Conservation (phyloP, 2,888 invertebrate species). For the Chrysina gloriosa region DNA sequence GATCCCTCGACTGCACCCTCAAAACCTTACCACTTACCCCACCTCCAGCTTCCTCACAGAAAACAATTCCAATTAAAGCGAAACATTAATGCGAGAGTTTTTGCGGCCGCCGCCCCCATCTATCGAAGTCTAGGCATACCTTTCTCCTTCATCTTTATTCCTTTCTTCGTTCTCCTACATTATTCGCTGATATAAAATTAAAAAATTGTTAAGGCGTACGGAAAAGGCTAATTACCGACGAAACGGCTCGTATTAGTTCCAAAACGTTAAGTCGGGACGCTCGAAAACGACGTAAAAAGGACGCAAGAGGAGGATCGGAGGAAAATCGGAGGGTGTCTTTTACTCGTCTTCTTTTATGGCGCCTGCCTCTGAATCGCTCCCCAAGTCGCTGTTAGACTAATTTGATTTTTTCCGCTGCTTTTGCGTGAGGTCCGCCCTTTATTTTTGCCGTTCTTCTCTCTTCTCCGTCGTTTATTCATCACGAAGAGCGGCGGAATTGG, state of each 20-base stretch:
- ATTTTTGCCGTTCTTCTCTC: not conserved
- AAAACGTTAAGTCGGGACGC: conserved; percentile 59
- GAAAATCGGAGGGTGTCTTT: conserved; percentile 12
- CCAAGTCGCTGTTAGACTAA: conserved; percentile 57
- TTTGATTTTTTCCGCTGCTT: conserved; percentile 54
- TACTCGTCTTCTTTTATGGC: conserved; percentile 55
- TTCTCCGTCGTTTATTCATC: not conserved
- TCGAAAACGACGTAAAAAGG: conserved; percentile 42
- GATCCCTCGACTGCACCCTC: not conserved
- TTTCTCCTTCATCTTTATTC: not conserved
- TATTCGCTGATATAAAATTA: conserved; percentile 40
- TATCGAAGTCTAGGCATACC: not conserved
- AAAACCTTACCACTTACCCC: not conserved
- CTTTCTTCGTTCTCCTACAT: not conserved
- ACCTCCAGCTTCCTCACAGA: conserved; percentile 24
- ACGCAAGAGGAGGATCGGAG: not conserved
- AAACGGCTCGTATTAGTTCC: conserved; percentile 60
- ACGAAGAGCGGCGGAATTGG: not conserved
- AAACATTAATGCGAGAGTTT: conserved; percentile 32
- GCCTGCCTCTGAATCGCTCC: conserved; percentile 56
- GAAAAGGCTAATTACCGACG: conserved; percentile 58
- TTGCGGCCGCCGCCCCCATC: conserved; percentile 6
- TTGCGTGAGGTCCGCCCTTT: conserved; percentile 22
- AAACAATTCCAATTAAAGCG: conserved; percentile 37
- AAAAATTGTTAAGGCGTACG: conserved; percentile 40